Evolutionary conservation across 2,888 invertebrate species (phyloP).

Genomic region (Drosophila ezoana): DNA sequence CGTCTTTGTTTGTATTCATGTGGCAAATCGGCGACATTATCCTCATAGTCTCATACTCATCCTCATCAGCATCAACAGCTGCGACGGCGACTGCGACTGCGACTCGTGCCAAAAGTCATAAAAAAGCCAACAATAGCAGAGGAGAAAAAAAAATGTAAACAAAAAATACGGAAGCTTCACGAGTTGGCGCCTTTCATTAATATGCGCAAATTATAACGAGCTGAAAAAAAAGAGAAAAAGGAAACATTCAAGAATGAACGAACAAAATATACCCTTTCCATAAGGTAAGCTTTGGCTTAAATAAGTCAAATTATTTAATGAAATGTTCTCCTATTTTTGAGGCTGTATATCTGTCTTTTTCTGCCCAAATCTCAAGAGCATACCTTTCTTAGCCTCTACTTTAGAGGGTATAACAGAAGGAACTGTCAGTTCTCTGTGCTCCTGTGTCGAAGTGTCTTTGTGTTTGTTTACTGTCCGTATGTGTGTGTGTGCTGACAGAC

Average conservation of each 20-base stretch:
- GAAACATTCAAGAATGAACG: not conserved
- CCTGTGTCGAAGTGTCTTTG: conserved; percentile 7
- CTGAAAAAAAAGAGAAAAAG: conserved; percentile 15
- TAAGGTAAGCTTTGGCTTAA: not conserved
- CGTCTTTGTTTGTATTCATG: conserved; percentile 51
- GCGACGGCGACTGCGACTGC: conserved; percentile 8
- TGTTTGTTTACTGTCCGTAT: conserved; percentile 17
- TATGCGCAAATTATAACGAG: conserved; percentile 54
- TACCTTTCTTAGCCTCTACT: not conserved
- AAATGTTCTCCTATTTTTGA: not conserved
- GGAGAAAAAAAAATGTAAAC: conserved; percentile 4
- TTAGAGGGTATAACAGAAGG: conserved; percentile 7
- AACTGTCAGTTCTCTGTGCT: conserved; percentile 29
- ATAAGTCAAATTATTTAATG: not conserved
- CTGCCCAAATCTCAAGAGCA: too few species aligned
- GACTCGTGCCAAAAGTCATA: conserved; percentile 67
- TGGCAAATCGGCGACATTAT: conserved; percentile 74
- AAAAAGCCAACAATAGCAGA: conserved; percentile 18
- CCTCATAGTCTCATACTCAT: conserved; percentile 21
- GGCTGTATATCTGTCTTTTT: too few species aligned
- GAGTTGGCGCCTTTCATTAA: conserved; percentile 51
- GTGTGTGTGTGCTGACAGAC: conserved; percentile 47
- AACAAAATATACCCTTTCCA: not conserved
- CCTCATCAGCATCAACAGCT: conserved; percentile 44
- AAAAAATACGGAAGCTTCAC: conserved; percentile 15